Base-by-base conservation (phyloP, 1,140 invertebrate species). In the Cydia strobilella region DNA sequence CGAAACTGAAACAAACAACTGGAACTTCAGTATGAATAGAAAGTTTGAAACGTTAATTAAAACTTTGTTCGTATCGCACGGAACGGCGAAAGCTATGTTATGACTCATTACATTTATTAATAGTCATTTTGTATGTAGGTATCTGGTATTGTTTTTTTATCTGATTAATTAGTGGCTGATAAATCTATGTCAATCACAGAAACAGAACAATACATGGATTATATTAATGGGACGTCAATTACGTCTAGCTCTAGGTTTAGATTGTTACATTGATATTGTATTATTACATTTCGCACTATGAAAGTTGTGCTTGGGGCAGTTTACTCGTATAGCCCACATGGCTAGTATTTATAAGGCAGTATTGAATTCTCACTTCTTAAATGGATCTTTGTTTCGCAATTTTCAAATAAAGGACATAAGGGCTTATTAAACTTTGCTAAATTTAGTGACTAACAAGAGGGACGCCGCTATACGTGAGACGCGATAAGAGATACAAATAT, bases 1-100 rank as follows among this genome's bases (percentile, higher is more conserved):
- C 76, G 71, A 77, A 82, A 76, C 74, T 76, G 59, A 80, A 78
- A 80, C 76, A 80, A 84, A 74, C 77, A 79, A 74, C 72, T 72
- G 76, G 73, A 66, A 76, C 66, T 74, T 83, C 73, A 75, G 72
- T 78, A 79, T 76, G 75, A 84, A 86, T 80, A 82, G 81, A 86
- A 84, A 84, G 84, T 83, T 82, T 76, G 78, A 86, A 83, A 79
- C 77, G 74, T 81, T 86, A 84, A 84, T 86, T 86, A 86, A 83
- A 86, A 84, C 80, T 85, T 85, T 76, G 74, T 80, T 84, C 73
- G 77, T 76, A 79, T 72, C 76, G 80, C 76, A 81, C 76, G 77
- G 65, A 79, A 71, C 54, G 78, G 54, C 74, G 83, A 86, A 83
- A 86, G 83, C 79, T 77, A 75, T 82, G 83, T 79, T 77, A 75